Evolutionary conservation across 1,140 invertebrate species (phyloP).

Genomic region (Bombus affinis): DNA sequence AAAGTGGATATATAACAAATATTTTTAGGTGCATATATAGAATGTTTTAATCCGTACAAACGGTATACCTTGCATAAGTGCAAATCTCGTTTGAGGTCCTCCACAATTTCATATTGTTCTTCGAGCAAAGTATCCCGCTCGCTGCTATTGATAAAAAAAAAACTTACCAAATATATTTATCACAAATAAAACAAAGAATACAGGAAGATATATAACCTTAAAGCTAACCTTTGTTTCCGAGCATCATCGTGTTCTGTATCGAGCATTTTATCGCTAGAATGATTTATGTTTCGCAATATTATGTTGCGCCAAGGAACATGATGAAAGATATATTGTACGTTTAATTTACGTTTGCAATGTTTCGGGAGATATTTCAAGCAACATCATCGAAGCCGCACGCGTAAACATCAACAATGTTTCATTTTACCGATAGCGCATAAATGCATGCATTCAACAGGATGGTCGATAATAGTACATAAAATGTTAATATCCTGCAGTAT

Average conservation of each 20-base stretch:
- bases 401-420: conserved; percentile 32
- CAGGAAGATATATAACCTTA: conserved; percentile 58
- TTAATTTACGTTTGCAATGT: conserved; percentile 37
- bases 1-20: conserved; percentile 19
- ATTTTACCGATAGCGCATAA: neutral
- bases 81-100: conserved; percentile 74
- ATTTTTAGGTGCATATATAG: neutral
- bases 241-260: conserved; percentile 42
- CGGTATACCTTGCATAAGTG: conserved; percentile 75
- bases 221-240: conserved; percentile 62
- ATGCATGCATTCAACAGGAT: neutral
- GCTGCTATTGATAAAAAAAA: conserved; percentile 14
- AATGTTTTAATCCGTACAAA: neutral
- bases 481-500: neutral
- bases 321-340: neutral
- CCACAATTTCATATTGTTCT: conserved; percentile 68
- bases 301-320: neutral
- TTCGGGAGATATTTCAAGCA: neutral
- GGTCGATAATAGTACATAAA: neutral
- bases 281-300: neutral
- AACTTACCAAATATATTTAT: conserved; percentile 2
- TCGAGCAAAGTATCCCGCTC: conserved; percentile 63
- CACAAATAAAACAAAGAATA: neutral
- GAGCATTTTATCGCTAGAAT: conserved; percentile 47
- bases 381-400: neutral